Evolutionary conservation across 1,140 invertebrate species (phyloP).

Genomic region (Stenopsyche tienmushanensis): DNA sequence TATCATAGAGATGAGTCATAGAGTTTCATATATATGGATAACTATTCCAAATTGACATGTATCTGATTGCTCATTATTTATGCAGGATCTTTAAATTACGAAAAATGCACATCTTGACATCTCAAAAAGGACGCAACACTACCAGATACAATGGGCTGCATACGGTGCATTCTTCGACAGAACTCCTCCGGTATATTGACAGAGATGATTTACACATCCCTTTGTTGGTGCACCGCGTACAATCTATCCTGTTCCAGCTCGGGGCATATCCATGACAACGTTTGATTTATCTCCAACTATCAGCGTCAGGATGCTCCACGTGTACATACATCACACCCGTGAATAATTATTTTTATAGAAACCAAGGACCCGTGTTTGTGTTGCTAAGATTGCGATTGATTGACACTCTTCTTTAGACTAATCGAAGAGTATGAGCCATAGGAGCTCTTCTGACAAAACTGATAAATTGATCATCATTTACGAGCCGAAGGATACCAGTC

Average conservation of each 20-base stretch:
- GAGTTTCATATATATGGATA: no score
- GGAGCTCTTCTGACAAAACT: no score
- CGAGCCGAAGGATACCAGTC: no score
- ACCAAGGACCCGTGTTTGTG: neutral
- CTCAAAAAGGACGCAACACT: neutral
- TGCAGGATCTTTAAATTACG: no score
- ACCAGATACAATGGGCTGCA: neutral
- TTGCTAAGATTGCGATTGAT: neutral
- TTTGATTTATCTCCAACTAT: conserved; percentile 22
- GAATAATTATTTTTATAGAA: conserved; percentile 11
- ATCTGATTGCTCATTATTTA: neutral
- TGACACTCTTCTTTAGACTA: no score
- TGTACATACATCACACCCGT: neutral
- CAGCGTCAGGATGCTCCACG: conserved; percentile 11
- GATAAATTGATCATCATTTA: no score
- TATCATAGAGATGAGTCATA: no score
- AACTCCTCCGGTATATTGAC: conserved; percentile 24
- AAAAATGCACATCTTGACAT: neutral
- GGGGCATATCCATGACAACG: conserved; percentile 23
- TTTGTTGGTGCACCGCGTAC: conserved; percentile 27
- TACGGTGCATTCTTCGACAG: neutral
- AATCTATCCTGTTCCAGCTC: conserved; percentile 19
- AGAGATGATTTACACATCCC: conserved; percentile 29
- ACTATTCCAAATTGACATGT: no score
- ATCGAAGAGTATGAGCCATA: no score